Base-by-base conservation (phyloP, 2,797 vertebrate genomes). In the Choloepus didactylus region DNA sequence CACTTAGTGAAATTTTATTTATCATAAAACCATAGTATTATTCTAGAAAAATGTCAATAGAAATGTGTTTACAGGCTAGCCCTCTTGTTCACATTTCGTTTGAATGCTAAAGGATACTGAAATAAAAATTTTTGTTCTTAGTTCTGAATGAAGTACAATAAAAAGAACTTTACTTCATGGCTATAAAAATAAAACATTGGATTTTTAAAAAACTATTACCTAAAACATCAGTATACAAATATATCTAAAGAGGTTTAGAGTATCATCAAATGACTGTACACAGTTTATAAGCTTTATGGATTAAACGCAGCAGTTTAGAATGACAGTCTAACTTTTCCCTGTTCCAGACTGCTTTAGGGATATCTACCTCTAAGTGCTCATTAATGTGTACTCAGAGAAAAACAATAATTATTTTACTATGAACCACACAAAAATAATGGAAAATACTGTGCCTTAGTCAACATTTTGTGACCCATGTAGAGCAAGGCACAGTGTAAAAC, bases 321-420 rank as follows among this genome's bases (percentile, higher is more conserved):
- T 25, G 18, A 6, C 18, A 67, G 21, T 9, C 11, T 25, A 67
- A 60, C 19, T 67, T 84, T 29, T 67, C 6, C 46, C 23, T 66
- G 44, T n/a, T 29, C n/a, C 9, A 60, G 46, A 46, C 38, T 66
- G 60, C 41, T 29, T 83, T 3, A 66, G 29, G 73, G 7, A 46
- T 38, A 79, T 59, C 38, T 73, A 81, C 62, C 70, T 46, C 46
- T 79, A 88, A 83, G 35, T 35, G 9, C 15, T 21, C 41, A 93
- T 85, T 89, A 80, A 80, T 66, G 89, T 86, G 60, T 69, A 60
- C 31, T 87, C 60, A 91, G 46, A 93, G 88, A 77, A 95, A 29
- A 97, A 35, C 4, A 87, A 91, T 5, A 95, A 81, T 87, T 75
- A 95, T 69, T 81, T 93, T 85, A 70, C 38, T 51, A 10, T 70